Evolutionary conservation across 2,113 vertebrate genomes (phyloP).

Genomic region (Gallinago jamesoni): DNA sequence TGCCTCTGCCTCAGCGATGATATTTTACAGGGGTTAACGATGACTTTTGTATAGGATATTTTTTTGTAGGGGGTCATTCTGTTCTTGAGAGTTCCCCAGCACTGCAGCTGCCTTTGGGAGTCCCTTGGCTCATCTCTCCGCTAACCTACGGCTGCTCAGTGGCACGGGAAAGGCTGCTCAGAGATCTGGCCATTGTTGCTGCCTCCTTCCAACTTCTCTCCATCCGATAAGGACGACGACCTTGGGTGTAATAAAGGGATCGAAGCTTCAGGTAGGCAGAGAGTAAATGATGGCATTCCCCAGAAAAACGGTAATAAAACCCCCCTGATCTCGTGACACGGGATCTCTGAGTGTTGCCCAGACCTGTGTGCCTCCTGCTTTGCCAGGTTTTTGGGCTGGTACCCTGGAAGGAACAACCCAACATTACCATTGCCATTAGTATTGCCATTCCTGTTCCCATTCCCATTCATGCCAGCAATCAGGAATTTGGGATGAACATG

Average conservation of each 20-base stretch:
- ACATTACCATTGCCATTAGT: neutral
- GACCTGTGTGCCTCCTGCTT: neutral
- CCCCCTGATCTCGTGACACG: accelerated
- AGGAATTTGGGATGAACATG: neutral
- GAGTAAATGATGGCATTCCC: neutral
- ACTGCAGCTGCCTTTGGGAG: neutral
- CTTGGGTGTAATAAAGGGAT: neutral
- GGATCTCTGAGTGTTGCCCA: neutral
- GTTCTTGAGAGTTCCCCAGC: neutral
- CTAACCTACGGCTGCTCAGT: neutral
- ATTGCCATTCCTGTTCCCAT: neutral
- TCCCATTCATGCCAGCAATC: accelerated
- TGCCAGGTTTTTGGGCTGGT: neutral
- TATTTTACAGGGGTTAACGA: neutral
- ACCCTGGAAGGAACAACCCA: neutral
- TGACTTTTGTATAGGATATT: accelerated
- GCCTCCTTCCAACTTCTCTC: neutral
- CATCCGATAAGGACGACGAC: neutral
- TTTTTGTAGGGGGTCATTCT: neutral
- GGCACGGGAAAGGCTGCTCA: neutral
- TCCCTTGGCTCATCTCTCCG: neutral
- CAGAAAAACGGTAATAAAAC: neutral
- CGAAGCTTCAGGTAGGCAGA: neutral
- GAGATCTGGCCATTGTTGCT: neutral
- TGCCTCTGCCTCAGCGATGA: neutral